Base-by-base conservation (phyloP, 2,113 vertebrate genomes). In the Hippocampus barbouri region DNA sequence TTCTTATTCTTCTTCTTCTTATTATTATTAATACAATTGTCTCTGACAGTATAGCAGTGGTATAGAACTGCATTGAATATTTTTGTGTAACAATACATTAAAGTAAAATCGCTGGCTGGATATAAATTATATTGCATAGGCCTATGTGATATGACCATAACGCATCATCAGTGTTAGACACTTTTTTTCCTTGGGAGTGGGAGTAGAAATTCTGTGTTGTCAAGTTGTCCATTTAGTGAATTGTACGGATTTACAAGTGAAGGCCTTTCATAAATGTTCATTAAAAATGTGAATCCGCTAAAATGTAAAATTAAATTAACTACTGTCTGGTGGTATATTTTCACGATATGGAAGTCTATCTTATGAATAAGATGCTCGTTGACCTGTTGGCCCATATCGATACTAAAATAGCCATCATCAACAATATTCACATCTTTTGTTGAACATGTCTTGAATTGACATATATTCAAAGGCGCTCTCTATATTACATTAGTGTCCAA, bases 391-490 rank as follows among this genome's bases (percentile, higher is more conserved):
- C 27, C 27, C n/a, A 73, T 49, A 6, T 27, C 47, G 54, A 54
- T 59, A 10, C 2, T 47, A 1, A n/a, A 20, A 65, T 8, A 45
- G 9, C 38, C 56, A 61, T 72, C n/a, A 43, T 51, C 18, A 1
- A 51, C 49, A 53, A 56, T 16, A 23, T 16, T 74, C 60, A 67
- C 30, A 25, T 21, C 5, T 68, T 47, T 69, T n/a, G 66, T 69
- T 73, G 5, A 20, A 8, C 49, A 10, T 16, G 4, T 16, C 47
- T 16, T 16, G 9, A 47, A 53, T 53, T 53, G 18, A 20, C 49
- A 53, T 21, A 2, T 8, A 53, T 53, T 53, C 2, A 79, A 83
- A 84, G 57, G 78, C 85, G 83, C 73, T 66, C 62, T 66, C 68
- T 66, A 30, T 75, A 75, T 69, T 79, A 69, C 63, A 62, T 23